Conservation (phyloP, 2,113 vertebrate genomes). For the Entomyzon cyanotis region DNA sequence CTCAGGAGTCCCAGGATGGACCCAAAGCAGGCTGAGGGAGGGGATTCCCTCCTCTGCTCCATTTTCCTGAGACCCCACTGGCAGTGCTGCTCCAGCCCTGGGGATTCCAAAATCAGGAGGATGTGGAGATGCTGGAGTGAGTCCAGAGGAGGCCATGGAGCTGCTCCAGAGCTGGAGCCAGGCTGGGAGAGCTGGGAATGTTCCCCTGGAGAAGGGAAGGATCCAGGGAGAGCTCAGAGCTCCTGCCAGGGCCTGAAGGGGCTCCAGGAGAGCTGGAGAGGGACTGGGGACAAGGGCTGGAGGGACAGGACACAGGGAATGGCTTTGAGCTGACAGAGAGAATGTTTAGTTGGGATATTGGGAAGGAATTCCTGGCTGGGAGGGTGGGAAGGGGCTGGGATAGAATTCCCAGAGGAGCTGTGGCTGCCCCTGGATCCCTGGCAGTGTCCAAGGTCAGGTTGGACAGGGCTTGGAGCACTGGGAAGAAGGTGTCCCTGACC, state of each 20-base stretch:
- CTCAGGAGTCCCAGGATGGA: not conserved
- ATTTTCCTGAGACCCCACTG: rapidly evolving
- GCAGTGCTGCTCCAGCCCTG: not conserved
- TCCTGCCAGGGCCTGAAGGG: too few relatives aligned
- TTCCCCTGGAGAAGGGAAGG: not conserved
- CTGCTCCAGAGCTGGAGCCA: not conserved
- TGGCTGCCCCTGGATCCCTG: not conserved
- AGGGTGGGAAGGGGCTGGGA: rapidly evolving
- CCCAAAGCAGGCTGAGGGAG: rapidly evolving
- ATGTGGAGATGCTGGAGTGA: rapidly evolving
- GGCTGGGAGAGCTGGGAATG: not conserved
- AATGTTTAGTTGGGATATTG: not conserved
- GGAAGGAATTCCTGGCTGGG: rapidly evolving
- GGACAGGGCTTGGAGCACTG: rapidly evolving
- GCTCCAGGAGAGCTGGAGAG: too few relatives aligned
- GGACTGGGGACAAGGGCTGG: too few relatives aligned
- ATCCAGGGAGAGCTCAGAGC: not conserved
- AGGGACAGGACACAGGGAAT: too few relatives aligned
- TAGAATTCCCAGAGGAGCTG: rapidly evolving
- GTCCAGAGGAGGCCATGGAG: not conserved
- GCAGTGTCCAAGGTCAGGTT: rapidly evolving
- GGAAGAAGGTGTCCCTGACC: rapidly evolving
- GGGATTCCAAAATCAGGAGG: not conserved
- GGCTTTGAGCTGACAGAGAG: too few relatives aligned
- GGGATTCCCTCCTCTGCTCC: not conserved